Evolutionary conservation across 2,888 invertebrate species (phyloP).

Genomic region (Epirrita christyi): DNA sequence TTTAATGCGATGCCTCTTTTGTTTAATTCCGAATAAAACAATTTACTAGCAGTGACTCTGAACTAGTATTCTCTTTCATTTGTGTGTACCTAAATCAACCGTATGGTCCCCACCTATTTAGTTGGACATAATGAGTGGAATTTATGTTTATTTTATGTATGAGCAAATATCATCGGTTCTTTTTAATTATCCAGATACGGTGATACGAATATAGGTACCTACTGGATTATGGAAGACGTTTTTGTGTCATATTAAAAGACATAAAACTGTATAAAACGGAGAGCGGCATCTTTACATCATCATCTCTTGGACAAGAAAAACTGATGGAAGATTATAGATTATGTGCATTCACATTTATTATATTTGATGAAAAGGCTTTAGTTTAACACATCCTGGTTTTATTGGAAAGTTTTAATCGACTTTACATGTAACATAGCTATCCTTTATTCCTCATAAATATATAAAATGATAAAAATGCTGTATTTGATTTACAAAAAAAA

Average conservation of each 20-base stretch:
- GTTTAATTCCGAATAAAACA: no score
- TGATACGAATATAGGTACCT: constrained; percentile 44
- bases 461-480: no score
- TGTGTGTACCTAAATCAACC: constrained; percentile 9
- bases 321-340: no score
- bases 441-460: no score
- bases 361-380: no score
- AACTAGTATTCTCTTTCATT: constrained; percentile 12
- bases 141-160: constrained; percentile 71
- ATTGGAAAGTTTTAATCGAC: no score
- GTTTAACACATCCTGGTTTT: no score
- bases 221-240: constrained; percentile 28
- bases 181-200: constrained; percentile 67
- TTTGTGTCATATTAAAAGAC: constrained; percentile 35
- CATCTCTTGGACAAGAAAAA: neutral
- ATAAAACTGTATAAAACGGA: constrained; percentile 30
- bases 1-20: no score
- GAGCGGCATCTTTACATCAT: constrained; percentile 37
- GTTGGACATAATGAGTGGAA: constrained; percentile 52
- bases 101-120: constrained; percentile 30
- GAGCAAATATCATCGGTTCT: constrained; percentile 63
- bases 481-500: no score
- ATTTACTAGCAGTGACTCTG: no score
- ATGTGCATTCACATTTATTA: no score
- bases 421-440: no score